These are phyloP conservation scores for Orius insidiosus DNA, from an alignment of 1,140 invertebrate genomes.

Conservation along the genomic window DNA sequence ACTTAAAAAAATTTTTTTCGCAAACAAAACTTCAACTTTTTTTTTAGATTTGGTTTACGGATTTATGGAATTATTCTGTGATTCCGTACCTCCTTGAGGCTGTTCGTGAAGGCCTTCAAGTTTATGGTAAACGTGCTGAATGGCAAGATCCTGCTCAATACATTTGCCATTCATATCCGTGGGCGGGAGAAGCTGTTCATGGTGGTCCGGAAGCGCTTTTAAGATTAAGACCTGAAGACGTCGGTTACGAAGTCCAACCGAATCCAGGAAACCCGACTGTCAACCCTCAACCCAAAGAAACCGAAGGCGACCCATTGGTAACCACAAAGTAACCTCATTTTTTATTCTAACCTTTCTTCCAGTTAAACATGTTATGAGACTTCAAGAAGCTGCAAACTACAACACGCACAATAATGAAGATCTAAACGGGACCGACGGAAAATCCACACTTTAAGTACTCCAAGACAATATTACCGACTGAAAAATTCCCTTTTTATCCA, in stretches of 20 bases:
- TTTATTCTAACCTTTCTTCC: conserved; percentile 19
- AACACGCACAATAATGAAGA: conserved; percentile 70
- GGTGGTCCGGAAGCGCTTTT: conserved; percentile 34
- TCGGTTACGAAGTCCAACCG: conserved; percentile 41
- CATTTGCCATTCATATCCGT: conserved; percentile 76
- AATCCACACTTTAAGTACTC: not conserved
- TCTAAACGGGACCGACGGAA: conserved; percentile 38
- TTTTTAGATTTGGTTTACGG: conserved; percentile 77
- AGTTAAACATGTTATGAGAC: conserved; percentile 89
- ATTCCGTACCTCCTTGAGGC: conserved; percentile 87
- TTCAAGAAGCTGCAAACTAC: conserved; percentile 87
- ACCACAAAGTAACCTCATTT: no score
- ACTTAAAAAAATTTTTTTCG: not conserved
- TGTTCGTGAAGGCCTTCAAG: conserved; percentile 74
- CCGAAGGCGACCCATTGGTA: conserved; percentile 49
- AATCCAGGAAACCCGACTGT: conserved; percentile 23
- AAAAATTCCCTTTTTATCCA: not conserved
- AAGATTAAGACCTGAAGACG: conserved; percentile 46
- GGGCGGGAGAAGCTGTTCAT: conserved; percentile 36
- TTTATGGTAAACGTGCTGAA: conserved; percentile 51
- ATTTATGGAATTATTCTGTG: conserved; percentile 94
- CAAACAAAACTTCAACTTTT: not conserved
- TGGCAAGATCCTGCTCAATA: conserved; percentile 84
- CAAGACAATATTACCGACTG: conserved; percentile 1
- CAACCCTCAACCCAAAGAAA: conserved; percentile 22